Evolutionary conservation across 2,888 invertebrate species (phyloP).

Genomic region (Polydrusus pterygomalis): DNA sequence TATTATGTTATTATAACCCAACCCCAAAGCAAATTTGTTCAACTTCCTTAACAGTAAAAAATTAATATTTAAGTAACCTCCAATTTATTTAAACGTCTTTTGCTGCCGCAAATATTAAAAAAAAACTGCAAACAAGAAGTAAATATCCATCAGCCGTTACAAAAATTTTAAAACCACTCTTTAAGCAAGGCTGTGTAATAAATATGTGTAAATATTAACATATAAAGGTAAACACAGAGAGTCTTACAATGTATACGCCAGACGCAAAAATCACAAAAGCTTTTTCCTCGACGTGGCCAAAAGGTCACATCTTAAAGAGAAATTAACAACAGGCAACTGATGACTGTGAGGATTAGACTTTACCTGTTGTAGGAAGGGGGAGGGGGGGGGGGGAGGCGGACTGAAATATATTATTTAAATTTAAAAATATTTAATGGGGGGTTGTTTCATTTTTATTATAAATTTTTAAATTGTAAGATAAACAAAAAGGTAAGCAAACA

Average conservation of each 20-base stretch:
- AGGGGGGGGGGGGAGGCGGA: too few species aligned
- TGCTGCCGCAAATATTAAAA: not conserved
- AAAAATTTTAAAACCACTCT: conserved; percentile 45
- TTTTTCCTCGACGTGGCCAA: conserved; percentile 34
- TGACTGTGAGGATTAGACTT: not conserved
- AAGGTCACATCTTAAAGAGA: conserved; percentile 33
- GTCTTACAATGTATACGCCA: conserved; percentile 37
- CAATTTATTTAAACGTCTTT: conserved; percentile 4
- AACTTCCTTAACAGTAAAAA: conserved; percentile 1
- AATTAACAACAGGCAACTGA: conserved; percentile 29
- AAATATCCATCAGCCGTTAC: not conserved
- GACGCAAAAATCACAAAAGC: conserved; percentile 45
- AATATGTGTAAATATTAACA: conserved; percentile 54
- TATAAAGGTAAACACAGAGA: conserved; percentile 48
- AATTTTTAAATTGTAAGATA: too few species aligned
- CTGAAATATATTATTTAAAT: not conserved
- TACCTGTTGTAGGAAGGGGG: too few species aligned
- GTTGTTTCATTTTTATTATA: too few species aligned
- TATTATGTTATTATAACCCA: too few species aligned
- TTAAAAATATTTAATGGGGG: not conserved
- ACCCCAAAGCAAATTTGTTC: not conserved
- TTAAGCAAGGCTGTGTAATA: conserved; percentile 50
- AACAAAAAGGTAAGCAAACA: conserved; percentile 9
- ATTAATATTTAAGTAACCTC: not conserved
- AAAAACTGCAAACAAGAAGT: conserved; percentile 25